Base-by-base conservation (phyloP, 2,888 invertebrate genomes). In the Lamproptera curius region DNA sequence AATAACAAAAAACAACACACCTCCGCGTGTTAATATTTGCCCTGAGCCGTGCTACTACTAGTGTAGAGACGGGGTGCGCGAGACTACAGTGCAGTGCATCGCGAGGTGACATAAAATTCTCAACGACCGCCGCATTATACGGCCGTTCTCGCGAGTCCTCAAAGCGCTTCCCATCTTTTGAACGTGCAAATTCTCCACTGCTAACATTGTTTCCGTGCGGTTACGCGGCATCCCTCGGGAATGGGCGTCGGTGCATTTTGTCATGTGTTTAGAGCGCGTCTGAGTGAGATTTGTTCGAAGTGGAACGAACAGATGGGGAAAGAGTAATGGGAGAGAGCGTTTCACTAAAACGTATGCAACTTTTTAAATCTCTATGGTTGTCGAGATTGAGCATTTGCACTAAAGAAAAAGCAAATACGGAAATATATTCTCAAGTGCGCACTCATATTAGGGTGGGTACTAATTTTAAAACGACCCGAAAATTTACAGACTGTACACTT, bases 51-150 rank as follows among this genome's bases (percentile, higher is more conserved):
- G 40, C 48, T 34, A 14, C 41, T 16, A 17, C 38, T 33, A 39
- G 42, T 38, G 47, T 39, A 43, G 48, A 20, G 14, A n/a, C 16
- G 8, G 42, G 43, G 52, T 56, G 55, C 49, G 55, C 55, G 59
- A 57, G 63, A 63, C 67, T 70, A 70, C 74, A 70, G 74, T 78
- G 80, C 78, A 76, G 41, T 78, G 80, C 78, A 42, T 71, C 67
- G 75, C 70, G 76, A 76, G 68, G 77, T 73, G 83, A 81, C 79
- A 84, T 84, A 77, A 85, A 83, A 84, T 79, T 82, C 82, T 82
- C 84, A 84, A 80, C 77, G 79, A 81, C 73, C 73, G 70, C 70
- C 70, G 80, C 76, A 83, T 84, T 82, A 85, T 85, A 80, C 83
- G 76, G 76, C 76, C 73, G 77, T 80, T 82, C n/a, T n/a, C 77